These are phyloP conservation scores for Aphrocallistes beatrix DNA, from an alignment of 37 sponge, comb jelly and placozoan genomes.

Conservation along the genomic window DNA sequence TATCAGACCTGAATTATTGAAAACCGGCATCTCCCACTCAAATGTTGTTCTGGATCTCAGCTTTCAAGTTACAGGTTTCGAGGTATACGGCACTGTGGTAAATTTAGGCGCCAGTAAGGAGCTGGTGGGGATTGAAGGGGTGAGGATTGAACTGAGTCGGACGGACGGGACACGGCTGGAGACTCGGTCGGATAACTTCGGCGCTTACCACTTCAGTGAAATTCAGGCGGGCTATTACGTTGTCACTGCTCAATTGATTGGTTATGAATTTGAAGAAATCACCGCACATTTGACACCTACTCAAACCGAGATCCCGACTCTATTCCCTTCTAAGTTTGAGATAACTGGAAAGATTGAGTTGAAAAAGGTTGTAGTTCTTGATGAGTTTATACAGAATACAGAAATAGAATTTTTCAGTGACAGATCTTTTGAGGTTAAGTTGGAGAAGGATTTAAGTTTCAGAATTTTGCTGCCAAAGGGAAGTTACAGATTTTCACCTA, in stretches of 20 bases:
- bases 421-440: neutral
- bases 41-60: neutral
- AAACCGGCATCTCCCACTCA: neutral
- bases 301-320: neutral
- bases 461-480: neutral
- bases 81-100: neutral
- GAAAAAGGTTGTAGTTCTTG: neutral
- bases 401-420: neutral
- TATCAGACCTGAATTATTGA: neutral
- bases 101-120: neutral
- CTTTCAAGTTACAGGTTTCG: neutral
- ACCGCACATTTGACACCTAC: neutral
- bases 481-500: neutral
- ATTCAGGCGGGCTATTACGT: neutral
- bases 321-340: conserved; percentile 8
- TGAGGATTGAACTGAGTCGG: neutral
- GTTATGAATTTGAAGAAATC: neutral
- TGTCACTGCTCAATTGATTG: neutral
- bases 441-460: neutral
- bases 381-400: neutral
- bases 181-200: neutral
- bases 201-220: neutral
- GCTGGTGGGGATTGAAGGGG: neutral
- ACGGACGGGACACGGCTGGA: neutral
- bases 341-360: neutral